These are phyloP conservation scores for Balearica regulorum DNA, from an alignment of 2,797 vertebrate species.

Conservation along the genomic window DNA sequence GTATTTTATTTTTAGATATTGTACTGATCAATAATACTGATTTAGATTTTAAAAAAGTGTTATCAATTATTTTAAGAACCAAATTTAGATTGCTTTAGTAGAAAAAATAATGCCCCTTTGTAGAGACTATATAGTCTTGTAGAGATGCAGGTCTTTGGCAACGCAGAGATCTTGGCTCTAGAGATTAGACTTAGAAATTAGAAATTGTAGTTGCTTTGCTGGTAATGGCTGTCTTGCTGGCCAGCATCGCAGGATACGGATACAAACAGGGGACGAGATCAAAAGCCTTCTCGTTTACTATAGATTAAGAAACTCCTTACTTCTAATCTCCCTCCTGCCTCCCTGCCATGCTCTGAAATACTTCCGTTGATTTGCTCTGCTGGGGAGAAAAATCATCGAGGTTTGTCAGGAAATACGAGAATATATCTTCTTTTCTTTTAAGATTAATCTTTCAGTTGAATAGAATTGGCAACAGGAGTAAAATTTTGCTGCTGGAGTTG, in stretches of 20 bases:
- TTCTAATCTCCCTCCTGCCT: not conserved
- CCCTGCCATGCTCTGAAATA: not conserved
- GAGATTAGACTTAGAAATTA: not conserved
- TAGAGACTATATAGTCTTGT: not conserved
- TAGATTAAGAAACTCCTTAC: not conserved
- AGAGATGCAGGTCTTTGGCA: not conserved
- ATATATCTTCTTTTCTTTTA: not conserved
- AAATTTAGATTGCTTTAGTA: not conserved
- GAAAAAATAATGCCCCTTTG: not conserved
- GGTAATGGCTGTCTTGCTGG: not conserved
- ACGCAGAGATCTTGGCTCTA: not conserved
- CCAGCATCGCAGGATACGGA: not conserved
- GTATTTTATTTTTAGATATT: not conserved
- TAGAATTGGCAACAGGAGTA: not conserved
- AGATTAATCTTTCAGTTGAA: constrained; percentile 16
- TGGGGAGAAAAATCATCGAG: not conserved
- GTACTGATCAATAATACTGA: not conserved
- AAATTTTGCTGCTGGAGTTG: not conserved
- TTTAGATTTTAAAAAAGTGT: not conserved
- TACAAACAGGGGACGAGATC: not conserved
- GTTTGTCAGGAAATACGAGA: not conserved
- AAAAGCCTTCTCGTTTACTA: not conserved
- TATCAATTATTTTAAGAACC: not conserved
- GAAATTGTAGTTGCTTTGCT: not conserved
- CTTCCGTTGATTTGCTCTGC: not conserved